Evolutionary conservation across 2,113 vertebrate genomes (phyloP), one percentile per base, ranked within the genome.

Genomic region (Leiothrix lutea): DNA sequence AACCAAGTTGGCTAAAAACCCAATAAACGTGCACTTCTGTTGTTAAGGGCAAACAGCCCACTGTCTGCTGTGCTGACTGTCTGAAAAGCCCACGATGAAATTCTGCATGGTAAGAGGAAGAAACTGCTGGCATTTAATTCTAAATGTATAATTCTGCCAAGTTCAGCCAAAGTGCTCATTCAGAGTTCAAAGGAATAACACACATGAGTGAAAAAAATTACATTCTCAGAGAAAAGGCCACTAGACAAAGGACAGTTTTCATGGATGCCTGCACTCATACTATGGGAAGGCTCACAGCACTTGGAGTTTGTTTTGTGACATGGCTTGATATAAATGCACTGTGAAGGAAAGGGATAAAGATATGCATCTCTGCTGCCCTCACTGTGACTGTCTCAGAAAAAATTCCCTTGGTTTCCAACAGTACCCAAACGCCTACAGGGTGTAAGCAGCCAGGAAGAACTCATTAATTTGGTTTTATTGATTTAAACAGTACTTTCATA

Each of bases 181-280:
- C 93, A 92, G 71, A 96, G 81, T 94, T 97, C 96, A 97, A 97
- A 97, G 85, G 91, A 97, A 95, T 96, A 96, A 95, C 81, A 96
- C 95, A 94, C 53, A 94, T 88, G 53, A 96, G 81, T 91, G 91
- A 91, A 95, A 97, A 95, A 96, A 95, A 90, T 74, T 79, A 93
- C 89, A 84, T 93, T 94, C 95, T 90, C 96, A 95, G 95, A 94
- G 95, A 95, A 97, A 97, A 96, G 73, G 71, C 91, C 90, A 60
- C 64, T 50, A 79, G 71, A 96, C 88, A 96, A 97, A 97, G 91
- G 95, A 84, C 1, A 74, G 88, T 86, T 71, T 96, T 97, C 97
- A 97, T 74, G 96, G 96, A 94, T 98, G 97, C 86, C 77, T 97
- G 95, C 94, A 90, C 93, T 86, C 75, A 80, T 89, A 96, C 93